Conservation (phyloP, 2,797 vertebrate species). For the Macropus fuliginosus region DNA sequence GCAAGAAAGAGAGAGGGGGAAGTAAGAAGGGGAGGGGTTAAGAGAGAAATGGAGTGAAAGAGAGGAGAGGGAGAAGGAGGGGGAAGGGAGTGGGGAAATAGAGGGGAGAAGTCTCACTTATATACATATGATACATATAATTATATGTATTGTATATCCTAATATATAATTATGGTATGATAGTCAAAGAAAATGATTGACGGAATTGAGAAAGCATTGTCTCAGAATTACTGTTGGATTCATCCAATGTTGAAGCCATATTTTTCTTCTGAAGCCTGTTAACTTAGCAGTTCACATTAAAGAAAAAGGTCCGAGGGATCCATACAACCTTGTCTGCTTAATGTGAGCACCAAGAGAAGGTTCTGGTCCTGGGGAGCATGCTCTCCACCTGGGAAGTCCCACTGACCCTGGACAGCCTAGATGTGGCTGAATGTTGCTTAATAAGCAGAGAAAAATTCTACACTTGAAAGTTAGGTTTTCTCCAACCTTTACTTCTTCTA, state of each 20-base stretch:
- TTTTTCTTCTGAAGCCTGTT: neutral
- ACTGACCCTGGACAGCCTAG: conserved; percentile 58
- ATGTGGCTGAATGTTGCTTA: conserved; percentile 52
- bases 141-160: neutral
- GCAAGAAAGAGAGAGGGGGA: too few relatives aligned
- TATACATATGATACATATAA: too few relatives aligned
- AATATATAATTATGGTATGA: neutral
- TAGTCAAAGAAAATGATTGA: neutral
- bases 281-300: neutral
- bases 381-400: conserved; percentile 59
- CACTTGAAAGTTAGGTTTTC: conserved; percentile 38
- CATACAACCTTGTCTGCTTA: neutral
- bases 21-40: too few relatives aligned
- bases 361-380: conserved; percentile 52
- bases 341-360: conserved; percentile 70
- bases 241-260: neutral
- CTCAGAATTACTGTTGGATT: neutral
- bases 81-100: too few relatives aligned
- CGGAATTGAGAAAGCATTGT: neutral
- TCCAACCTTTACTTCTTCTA: neutral
- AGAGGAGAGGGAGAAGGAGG: too few relatives aligned
- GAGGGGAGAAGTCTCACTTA: too few relatives aligned
- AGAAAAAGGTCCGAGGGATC: neutral
- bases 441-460: conserved; percentile 56
- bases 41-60: too few relatives aligned